These are phyloP conservation scores for Psophia crepitans DNA, from an alignment of 2,113 vertebrate genomes.

Conservation along the genomic window DNA sequence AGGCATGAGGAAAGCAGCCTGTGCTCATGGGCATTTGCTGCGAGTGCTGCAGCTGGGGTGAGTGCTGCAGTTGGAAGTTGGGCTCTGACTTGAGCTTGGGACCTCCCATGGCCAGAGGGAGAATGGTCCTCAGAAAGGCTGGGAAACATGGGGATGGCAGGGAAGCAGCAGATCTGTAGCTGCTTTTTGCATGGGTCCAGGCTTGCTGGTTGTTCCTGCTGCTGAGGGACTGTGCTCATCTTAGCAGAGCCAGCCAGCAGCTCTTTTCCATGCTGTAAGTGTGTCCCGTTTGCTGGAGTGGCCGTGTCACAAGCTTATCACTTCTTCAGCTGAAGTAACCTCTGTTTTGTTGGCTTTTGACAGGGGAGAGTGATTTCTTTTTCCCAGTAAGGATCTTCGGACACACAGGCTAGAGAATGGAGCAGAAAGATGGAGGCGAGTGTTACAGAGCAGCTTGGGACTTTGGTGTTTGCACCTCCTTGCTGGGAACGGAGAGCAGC, in stretches of 20 bases:
- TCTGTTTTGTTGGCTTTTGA: not conserved
- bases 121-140: not conserved
- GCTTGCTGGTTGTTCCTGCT: not conserved
- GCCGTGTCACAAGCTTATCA: not conserved
- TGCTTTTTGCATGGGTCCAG: not conserved
- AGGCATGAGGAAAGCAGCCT: not conserved
- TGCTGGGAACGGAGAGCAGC: not conserved
- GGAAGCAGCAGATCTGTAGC: not conserved
- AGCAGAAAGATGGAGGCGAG: not conserved
- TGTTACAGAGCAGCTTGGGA: not conserved
- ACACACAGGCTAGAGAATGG: not conserved
- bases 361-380: not conserved
- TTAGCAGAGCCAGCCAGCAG: rapidly evolving
- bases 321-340: not conserved
- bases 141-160: rapidly evolving
- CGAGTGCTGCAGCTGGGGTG: not conserved
- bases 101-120: not conserved
- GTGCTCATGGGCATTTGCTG: not conserved
- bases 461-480: not conserved
- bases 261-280: not conserved
- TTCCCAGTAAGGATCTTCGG: not conserved
- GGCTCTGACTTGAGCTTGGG: not conserved
- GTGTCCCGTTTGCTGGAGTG: not conserved
- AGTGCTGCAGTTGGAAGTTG: not conserved
- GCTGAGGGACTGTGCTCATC: not conserved